phyloP scores from a whole-genome alignment of 1,140 invertebrate species.

The Heterodera schachtii region DNA sequence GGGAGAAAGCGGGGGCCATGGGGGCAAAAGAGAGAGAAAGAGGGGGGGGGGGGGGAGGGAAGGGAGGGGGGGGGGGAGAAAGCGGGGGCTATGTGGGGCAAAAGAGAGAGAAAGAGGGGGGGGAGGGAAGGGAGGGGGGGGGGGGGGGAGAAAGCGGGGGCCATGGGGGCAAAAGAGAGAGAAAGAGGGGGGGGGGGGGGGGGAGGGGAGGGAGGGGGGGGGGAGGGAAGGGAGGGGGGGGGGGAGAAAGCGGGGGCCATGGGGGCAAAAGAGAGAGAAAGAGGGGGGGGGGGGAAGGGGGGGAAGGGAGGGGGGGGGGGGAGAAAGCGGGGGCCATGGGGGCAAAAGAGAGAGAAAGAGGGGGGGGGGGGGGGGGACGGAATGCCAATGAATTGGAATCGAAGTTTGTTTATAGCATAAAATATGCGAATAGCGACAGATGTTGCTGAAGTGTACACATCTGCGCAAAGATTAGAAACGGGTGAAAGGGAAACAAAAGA shows the following conservation, averaged over 20 bases:
- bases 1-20: no score
- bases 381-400: no score
- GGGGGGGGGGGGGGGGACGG: no score
- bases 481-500: background rate
- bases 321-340: background rate
- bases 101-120: background rate
- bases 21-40: no score
- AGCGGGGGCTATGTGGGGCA: no score
- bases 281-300: no score
- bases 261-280: no score
- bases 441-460: background rate
- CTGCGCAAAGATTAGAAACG: slow-evolving; percentile 6
- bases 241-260: background rate
- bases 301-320: background rate
- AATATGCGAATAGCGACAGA: background rate
- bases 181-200: no score
- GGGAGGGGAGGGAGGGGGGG: background rate
- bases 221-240: background rate
- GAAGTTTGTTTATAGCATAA: background rate
- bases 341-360: background rate
- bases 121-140: background rate
- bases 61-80: no score
- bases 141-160: background rate
- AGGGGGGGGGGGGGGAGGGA: background rate
- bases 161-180: background rate